These are phyloP conservation scores for Cephus cinctus DNA, from an alignment of 1,140 invertebrate species.

Conservation along the genomic window DNA sequence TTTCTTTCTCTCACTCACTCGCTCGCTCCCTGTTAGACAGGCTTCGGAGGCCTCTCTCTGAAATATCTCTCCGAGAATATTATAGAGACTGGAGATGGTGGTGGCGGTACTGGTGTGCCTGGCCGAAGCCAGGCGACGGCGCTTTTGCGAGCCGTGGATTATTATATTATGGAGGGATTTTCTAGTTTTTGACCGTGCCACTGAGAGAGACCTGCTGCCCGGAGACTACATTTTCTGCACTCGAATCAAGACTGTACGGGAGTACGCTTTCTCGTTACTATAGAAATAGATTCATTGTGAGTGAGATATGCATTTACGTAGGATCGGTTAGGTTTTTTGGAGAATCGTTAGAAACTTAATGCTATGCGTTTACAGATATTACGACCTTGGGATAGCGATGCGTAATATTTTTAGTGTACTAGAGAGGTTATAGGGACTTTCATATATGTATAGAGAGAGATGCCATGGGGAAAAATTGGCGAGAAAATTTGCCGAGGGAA, in stretches of 20 bases:
- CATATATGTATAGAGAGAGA: too few species aligned
- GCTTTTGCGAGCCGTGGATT: slow-evolving; percentile 30
- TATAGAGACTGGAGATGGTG: slow-evolving; percentile 31
- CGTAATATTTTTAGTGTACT: too few species aligned
- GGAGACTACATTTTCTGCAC: too few species aligned
- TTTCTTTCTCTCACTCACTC: not conserved
- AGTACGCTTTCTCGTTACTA: not conserved
- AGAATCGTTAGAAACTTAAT: too few species aligned
- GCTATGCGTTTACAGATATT: too few species aligned
- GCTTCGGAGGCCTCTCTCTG: slow-evolving; percentile 34
- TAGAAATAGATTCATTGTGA: not conserved
- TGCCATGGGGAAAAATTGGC: too few species aligned
- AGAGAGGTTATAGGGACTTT: too few species aligned
- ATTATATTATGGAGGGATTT: slow-evolving; percentile 29
- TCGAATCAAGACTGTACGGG: slow-evolving; percentile 2
- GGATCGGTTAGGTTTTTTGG: not conserved
- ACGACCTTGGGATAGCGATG: too few species aligned
- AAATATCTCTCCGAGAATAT: slow-evolving; percentile 49
- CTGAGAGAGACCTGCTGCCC: too few species aligned
- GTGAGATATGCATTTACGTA: too few species aligned
- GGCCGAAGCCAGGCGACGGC: slow-evolving; percentile 28
- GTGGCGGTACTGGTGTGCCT: slow-evolving; percentile 22
- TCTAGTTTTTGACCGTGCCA: too few species aligned
- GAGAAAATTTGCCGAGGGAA: too few species aligned
- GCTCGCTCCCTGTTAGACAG: slow-evolving; percentile 31